Base-by-base conservation (phyloP, 2,113 vertebrate genomes). In the Hippocampus guttulatus region DNA sequence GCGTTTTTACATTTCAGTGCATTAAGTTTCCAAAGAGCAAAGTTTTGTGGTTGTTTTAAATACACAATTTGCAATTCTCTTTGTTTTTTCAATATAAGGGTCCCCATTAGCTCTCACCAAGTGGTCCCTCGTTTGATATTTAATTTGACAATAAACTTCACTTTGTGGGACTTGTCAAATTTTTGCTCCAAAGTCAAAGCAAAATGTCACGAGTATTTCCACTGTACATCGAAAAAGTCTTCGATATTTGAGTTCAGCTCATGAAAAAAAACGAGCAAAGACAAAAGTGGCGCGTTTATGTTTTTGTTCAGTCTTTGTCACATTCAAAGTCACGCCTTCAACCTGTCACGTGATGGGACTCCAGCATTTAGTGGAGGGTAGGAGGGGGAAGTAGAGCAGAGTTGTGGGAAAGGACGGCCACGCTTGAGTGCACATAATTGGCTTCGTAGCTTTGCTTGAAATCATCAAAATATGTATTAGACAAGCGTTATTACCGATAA, bases 361-460 rank as follows among this genome's bases (percentile, higher is more conserved):
- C 85, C 85, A 90, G 82, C 82, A 77, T 77, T 84, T 74, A 76
- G 43, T 10, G 51, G 78, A 70, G 81, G 78, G 79, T 81, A 64
- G 20, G 43, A 16, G 20, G 8, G 6, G 23, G 21, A 11, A 66
- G 33, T 38, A 1, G 20, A 65, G 63, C 41, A 47, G 40, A 47
- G 25, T 25, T 27, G 43, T 27, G 23, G 41, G 40, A 25, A 43
- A 66, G 45, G 64, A 69, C 79, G 85, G 69, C 70, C 86, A 84
- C 76, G 83, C 84, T 86, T 81, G 82, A 79, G 75, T 25, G 51
- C 74, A 66, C 69, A 67, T 71, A 43, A 18, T 64, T 57, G 25
- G 57, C 16, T 5, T 43, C 71, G 23, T 38, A 75, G 65, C n/a
- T 75, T 75, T 68, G 25, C 38, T 55, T 70, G 12, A 10, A 55